Evolutionary conservation across 2,113 vertebrate species (phyloP).

Genomic region (Trogon melanurus): DNA sequence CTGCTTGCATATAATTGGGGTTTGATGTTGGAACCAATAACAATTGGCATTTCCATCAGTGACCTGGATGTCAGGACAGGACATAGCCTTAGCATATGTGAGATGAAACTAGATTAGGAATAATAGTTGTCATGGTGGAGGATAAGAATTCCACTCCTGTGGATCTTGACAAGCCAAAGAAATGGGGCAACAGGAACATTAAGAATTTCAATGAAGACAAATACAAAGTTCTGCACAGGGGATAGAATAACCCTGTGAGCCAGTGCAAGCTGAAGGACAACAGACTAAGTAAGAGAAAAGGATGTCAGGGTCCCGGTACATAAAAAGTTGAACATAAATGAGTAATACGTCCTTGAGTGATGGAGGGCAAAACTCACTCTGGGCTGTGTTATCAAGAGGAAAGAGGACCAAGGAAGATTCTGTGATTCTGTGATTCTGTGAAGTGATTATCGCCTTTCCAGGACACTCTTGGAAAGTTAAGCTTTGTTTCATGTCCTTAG

Average conservation of each 20-base stretch:
- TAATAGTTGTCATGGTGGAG: neutral
- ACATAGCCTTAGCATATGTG: neutral
- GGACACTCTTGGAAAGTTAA: neutral
- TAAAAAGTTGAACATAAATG: neutral
- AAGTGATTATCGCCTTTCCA: accelerated
- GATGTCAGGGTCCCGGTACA: accelerated
- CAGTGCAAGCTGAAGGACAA: neutral
- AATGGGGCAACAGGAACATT: neutral
- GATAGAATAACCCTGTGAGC: neutral
- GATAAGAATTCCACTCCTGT: neutral
- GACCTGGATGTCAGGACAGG: neutral
- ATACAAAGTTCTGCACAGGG: neutral
- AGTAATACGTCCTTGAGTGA: neutral
- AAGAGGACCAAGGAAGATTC: neutral
- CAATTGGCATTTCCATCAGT: neutral
- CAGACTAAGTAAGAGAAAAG: neutral
- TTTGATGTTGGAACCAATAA: neutral
- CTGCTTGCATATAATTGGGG: neutral
- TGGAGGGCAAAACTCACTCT: accelerated
- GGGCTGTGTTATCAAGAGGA: neutral
- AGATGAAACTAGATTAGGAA: neutral
- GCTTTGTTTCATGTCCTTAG: neutral
- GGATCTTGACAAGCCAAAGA: neutral
- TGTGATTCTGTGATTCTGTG: too few relatives aligned
- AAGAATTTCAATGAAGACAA: neutral